Base-by-base conservation (phyloP, 2,113 vertebrate species). In the Dicaeum eximium region DNA sequence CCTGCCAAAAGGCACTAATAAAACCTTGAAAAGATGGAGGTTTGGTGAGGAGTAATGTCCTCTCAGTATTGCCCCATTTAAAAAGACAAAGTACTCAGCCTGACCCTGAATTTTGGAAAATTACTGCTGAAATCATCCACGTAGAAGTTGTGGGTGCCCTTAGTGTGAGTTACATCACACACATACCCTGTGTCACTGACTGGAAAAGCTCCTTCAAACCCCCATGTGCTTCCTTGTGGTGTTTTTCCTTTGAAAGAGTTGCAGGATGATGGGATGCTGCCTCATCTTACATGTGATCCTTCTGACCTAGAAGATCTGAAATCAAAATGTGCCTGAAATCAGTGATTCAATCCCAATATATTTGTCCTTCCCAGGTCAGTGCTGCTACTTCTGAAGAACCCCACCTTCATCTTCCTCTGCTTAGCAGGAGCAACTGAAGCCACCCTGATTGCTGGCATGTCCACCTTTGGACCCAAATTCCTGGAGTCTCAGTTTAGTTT, bases 381-480 rank as follows among this genome's bases (percentile, higher is more conserved):
- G 44, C 95, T 99, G 97, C 97, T 99, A 3, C 99, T 99, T 33
- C 87, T 99, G 61, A 99, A 98, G 97, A 99, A 99, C 79, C 98
- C 99, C 44, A 98, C 99, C 0, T 99, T 99, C 98, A 96, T 99
- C 91, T 99, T 99, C 96, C 98, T 99, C 54, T 99, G 99, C 94
- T 97, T 99, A 86, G 99, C 99, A 0, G 99, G 99, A 65, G 99
- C 99, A 2, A 99, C 99, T 0, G 99, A 99, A 95, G 98, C 99
- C 25, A 99, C 98, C 0, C 99, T 99, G 58, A 98, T 99, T 18
- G 98, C 99, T 3, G 98, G 99, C 85, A 99, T 99, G 98, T 99
- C 99, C 77, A 99, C 99, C 0, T 99, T 99, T 31, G 99, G 99
- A 8, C 99, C 99, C 94, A 99, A 99, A 97, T 99, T 99, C 95